Evolutionary conservation across 2,113 vertebrate species (phyloP).

Genomic region (Acanthisitta chloris): DNA sequence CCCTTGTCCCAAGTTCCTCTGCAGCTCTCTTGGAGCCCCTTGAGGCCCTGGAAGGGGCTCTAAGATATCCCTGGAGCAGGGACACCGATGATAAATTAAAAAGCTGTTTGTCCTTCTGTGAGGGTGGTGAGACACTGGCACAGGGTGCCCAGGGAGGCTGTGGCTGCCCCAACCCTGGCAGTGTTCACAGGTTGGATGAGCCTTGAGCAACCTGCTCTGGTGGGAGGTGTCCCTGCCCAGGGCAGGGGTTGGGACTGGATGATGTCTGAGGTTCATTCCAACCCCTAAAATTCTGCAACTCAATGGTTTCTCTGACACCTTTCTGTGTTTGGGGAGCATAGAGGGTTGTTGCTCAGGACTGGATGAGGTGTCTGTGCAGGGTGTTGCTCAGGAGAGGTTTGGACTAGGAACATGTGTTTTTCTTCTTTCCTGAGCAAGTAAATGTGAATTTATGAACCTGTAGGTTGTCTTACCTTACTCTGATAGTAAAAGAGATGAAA

Average conservation of each 20-base stretch:
- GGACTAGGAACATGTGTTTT: neutral
- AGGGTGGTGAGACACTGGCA: no score
- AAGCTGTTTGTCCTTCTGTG: neutral
- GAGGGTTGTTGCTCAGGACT: neutral
- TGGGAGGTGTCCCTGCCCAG: no score
- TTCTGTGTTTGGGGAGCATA: neutral
- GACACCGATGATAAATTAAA: neutral
- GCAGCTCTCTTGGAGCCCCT: no score
- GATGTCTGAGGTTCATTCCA: no score
- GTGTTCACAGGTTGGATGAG: no score
- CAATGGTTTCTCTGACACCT: neutral
- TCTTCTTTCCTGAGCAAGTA: neutral
- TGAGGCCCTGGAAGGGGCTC: neutral
- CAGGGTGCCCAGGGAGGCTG: no score
- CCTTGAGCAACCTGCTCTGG: no score
- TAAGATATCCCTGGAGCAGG: neutral
- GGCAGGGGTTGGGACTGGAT: no score
- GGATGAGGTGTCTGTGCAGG: neutral
- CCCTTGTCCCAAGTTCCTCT: no score
- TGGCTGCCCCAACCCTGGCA: no score
- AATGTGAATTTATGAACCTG: neutral
- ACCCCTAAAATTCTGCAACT: no score
- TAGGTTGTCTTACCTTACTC: neutral
- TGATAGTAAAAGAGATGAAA: neutral
- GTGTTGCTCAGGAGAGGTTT: neutral